Percentiles rank a stretch among this genome's conserved stretches.
Evolutionary conservation across 2,113 vertebrate species (phyloP).

Genomic region (Phasianus colchicus): DNA sequence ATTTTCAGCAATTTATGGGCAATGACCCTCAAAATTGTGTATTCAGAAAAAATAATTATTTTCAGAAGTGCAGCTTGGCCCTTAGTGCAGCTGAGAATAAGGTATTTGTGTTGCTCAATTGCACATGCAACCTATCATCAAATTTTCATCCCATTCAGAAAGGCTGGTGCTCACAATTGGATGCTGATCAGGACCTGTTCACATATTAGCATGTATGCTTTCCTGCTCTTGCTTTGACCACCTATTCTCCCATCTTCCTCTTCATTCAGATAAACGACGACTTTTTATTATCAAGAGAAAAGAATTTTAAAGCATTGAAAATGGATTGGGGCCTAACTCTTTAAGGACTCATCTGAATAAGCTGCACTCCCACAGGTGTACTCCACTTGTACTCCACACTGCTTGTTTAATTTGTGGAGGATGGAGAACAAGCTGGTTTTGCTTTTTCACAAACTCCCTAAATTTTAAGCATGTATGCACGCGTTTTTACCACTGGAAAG

Average conservation of each 20-base stretch:
- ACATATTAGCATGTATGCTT: background rate
- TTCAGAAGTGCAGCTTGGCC: conserved; percentile 27
- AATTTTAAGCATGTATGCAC: background rate
- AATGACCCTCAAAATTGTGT: conserved; percentile 71
- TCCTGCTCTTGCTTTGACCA: background rate
- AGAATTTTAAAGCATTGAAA: background rate
- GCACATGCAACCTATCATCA: conserved; percentile 19
- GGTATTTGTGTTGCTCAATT: conserved; percentile 52
- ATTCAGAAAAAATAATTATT: conserved; percentile 47
- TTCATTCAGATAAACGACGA: background rate
- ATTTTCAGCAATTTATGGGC: conserved; percentile 46
- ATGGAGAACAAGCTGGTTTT: background rate
- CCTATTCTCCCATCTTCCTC: background rate
- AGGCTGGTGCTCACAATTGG: background rate
- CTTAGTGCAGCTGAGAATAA: conserved; percentile 3
- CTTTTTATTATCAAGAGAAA: background rate
- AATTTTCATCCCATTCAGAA: conserved; percentile 28
- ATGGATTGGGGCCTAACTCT: background rate
- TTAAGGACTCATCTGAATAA: background rate
- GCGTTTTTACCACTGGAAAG: background rate
- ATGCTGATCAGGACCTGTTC: background rate
- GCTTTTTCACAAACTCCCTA: background rate
- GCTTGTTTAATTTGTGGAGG: background rate
- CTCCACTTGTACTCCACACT: background rate
- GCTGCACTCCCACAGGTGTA: background rate